These are phyloP conservation scores for Rhinichthys klamathensis DNA, from an alignment of 2,113 vertebrate species.

Conservation along the genomic window DNA sequence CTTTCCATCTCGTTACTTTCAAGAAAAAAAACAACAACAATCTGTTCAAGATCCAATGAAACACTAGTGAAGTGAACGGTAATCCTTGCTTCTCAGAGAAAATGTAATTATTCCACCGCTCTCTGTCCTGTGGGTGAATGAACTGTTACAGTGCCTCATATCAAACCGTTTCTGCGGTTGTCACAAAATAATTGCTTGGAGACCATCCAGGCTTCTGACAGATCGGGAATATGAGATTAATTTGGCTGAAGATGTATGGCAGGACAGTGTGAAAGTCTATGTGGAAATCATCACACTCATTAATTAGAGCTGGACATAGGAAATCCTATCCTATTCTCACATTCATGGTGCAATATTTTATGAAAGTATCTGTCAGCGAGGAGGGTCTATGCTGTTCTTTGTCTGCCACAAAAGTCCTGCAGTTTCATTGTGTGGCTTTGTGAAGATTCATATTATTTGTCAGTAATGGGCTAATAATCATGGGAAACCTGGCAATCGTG, in stretches of 20 bases:
- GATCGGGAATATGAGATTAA: slow-evolving; percentile 44
- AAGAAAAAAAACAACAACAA: neutral
- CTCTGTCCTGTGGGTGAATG: slow-evolving; percentile 37
- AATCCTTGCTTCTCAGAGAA: slow-evolving; percentile 26
- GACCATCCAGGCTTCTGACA: slow-evolving; percentile 52
- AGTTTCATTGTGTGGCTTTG: neutral
- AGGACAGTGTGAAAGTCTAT: slow-evolving; percentile 28
- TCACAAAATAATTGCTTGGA: slow-evolving; percentile 63
- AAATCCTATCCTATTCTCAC: slow-evolving; percentile 2
- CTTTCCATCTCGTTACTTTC: slow-evolving; percentile 17
- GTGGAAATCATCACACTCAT: slow-evolving; percentile 48
- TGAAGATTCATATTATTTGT: neutral
- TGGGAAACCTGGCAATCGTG: slow-evolving; percentile 14
- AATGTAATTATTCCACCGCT: slow-evolving; percentile 52
- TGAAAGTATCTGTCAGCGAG: slow-evolving; percentile 18
- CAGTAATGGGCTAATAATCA: slow-evolving; percentile 12
- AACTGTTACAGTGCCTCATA: slow-evolving; percentile 52
- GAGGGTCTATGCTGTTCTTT: neutral
- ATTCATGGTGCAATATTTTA: slow-evolving; percentile 28
- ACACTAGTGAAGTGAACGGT: slow-evolving; percentile 21
- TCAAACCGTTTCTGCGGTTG: slow-evolving; percentile 53
- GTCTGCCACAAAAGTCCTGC: neutral
- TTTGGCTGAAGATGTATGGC: slow-evolving; percentile 38
- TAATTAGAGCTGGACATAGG: slow-evolving; percentile 41
- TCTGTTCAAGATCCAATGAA: slow-evolving; percentile 22